Conservation (phyloP, 2,113 vertebrate species). For the Psilopogon haemacephalus region DNA sequence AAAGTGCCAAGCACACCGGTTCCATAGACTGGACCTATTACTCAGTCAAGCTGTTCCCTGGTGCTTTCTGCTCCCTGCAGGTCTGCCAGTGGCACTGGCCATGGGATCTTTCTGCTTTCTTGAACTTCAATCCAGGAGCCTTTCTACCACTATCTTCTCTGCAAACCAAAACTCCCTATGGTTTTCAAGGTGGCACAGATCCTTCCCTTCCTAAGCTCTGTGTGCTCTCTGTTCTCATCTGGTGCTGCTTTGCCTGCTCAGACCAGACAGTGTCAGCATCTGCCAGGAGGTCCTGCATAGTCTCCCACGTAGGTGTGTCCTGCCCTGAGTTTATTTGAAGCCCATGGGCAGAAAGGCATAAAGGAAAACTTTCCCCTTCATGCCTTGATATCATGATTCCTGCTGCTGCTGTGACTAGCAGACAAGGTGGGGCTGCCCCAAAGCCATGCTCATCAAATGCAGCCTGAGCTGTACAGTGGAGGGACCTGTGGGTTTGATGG, state of each 20-base stretch:
- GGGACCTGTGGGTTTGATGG: background rate
- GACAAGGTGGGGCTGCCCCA: background rate
- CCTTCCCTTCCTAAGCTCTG: background rate
- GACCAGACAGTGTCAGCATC: background rate
- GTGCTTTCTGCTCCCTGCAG: background rate
- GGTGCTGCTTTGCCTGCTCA: background rate
- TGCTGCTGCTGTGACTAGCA: background rate
- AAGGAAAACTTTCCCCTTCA: background rate
- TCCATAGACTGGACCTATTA: background rate
- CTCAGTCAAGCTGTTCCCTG: background rate
- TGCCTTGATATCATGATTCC: background rate
- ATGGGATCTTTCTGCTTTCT: background rate
- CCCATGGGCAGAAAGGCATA: background rate
- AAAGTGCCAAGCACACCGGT: background rate
- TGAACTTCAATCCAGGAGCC: background rate
- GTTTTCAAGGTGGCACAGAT: background rate
- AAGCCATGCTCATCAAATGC: background rate
- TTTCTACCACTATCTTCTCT: background rate
- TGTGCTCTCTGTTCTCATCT: accelerated
- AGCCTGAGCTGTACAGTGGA: background rate
- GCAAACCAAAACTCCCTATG: background rate
- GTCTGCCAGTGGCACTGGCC: background rate
- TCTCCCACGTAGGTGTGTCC: background rate
- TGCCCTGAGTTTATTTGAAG: background rate
- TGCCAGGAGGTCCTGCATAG: accelerated